phyloP scores from a whole-genome alignment of 2,888 invertebrate genomes.

The Macropis europaea region DNA sequence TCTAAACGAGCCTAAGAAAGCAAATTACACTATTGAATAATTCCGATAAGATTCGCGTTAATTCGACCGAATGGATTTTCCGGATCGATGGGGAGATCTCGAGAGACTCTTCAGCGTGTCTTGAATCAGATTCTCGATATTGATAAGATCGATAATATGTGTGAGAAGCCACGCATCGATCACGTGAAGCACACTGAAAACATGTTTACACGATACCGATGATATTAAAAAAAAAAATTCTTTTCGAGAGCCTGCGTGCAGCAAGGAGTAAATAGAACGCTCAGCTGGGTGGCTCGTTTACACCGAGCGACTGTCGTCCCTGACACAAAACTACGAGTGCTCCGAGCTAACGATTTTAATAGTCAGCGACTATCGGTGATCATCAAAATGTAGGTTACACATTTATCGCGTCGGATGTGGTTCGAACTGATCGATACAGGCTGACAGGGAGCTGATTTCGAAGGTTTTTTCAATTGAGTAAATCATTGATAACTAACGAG shows the following conservation, averaged over 20 bases:
- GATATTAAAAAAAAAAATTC: neutral
- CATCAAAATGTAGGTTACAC: conserved; percentile 11
- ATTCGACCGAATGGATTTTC: neutral
- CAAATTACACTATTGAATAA: conserved; percentile 9
- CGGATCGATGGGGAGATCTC: neutral
- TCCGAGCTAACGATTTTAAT: neutral
- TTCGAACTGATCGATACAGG: neutral
- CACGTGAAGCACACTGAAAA: neutral
- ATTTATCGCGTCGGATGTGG: neutral
- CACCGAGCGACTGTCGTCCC: neutral
- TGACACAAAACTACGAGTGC: conserved; percentile 7
- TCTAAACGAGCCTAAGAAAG: neutral
- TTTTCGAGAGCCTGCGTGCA: neutral
- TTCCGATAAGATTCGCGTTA: neutral
- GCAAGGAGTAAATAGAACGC: neutral
- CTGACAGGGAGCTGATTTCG: neutral
- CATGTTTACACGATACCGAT: neutral
- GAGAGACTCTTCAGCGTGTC: no score
- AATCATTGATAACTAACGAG: no score
- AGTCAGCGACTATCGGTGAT: neutral
- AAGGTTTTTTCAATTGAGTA: no score
- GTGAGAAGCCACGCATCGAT: neutral
- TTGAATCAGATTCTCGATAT: neutral
- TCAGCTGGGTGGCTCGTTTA: neutral
- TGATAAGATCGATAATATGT: neutral